Base-by-base conservation (phyloP, 2,797 vertebrate genomes). In the Pangasius sanitwongsei region DNA sequence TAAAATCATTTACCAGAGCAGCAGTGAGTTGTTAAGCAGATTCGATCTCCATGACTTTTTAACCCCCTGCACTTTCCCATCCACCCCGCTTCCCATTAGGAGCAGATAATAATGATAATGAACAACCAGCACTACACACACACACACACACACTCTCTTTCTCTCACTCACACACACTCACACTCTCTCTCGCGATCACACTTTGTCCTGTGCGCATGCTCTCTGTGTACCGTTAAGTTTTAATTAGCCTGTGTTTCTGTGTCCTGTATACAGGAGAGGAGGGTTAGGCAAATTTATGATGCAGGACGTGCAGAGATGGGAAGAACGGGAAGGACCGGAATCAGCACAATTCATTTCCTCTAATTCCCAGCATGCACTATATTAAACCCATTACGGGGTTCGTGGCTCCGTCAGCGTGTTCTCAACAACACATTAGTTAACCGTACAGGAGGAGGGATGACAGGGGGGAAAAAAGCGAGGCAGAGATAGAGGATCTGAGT, bases 1-100 rank as follows among this genome's bases (percentile, higher is more conserved):
- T 94, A 95, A 95, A 95, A 94, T 93, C 92, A 94, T 96, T 96
- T 95, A 91, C 92, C 91, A 90, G 85, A 94, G 93, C 93, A 92
- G 93, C 61, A 91, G 89, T 90, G 77, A 57, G 77, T 92, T 93
- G 94, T 95, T 95, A 96, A 95, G 95, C 94, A 95, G 94, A 95
- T 95, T 94, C 95, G 94, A 94, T 95, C 94, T 94, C 92, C 55
- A 85, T 16, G 92, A 91, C 89, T 89, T 91, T 92, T 93, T 87
- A 83, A 89, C 90, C 80, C 53, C 91, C 87, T 93, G 92, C 67
- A 55, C 75, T 55, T 37, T 70, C 84, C 67, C 83, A 61, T 28
- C 84, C 77, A 88, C 85, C 63, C 16, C 48, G 77, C 83, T 57
- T 86, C 67, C 72, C 86, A 91, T 90, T 90, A 91, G 87, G 87